These are phyloP conservation scores for Choreutis nemorana DNA, from an alignment of 2,888 invertebrate species.

Conservation along the genomic window DNA sequence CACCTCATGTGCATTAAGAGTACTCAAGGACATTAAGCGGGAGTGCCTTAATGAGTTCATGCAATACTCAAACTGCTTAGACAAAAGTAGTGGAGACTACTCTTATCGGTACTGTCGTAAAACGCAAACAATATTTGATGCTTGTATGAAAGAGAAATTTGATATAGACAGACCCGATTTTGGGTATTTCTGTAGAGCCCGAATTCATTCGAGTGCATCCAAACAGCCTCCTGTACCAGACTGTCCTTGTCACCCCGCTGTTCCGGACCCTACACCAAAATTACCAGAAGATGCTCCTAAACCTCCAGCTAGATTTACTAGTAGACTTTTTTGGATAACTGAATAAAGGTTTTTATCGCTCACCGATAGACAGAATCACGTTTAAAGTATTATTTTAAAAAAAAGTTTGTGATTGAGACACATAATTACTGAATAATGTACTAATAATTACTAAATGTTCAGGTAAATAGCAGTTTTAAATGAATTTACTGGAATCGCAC, in stretches of 20 bases:
- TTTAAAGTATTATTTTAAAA: too few species aligned
- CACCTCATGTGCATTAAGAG: conserved; percentile 83
- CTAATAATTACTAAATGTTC: too few species aligned
- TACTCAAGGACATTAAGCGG: conserved; percentile 83
- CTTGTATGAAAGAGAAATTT: conserved; percentile 81
- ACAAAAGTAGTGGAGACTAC: conserved; percentile 77
- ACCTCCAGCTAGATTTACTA: conserved; percentile 68
- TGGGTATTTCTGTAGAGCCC: conserved; percentile 82
- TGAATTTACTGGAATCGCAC: too few species aligned
- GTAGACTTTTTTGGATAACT: conserved; percentile 63
- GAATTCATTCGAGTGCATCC: conserved; percentile 64
- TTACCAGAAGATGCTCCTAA: conserved; percentile 69
- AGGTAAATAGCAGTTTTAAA: too few species aligned
- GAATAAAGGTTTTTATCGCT: too few species aligned
- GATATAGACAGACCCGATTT: conserved; percentile 78
- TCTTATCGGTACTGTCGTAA: conserved; percentile 76
- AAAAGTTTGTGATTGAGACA: too few species aligned
- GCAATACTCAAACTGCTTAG: conserved; percentile 76
- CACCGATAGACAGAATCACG: too few species aligned
- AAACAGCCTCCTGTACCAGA: conserved; percentile 66
- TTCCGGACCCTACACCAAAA: conserved; percentile 71
- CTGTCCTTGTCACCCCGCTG: conserved; percentile 59
- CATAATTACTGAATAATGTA: too few species aligned
- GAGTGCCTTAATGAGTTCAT: conserved; percentile 84
- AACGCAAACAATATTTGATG: conserved; percentile 83